Evolutionary conservation across 1,140 invertebrate genomes (phyloP).

Genomic region (Drosophila quadrilineata): DNA sequence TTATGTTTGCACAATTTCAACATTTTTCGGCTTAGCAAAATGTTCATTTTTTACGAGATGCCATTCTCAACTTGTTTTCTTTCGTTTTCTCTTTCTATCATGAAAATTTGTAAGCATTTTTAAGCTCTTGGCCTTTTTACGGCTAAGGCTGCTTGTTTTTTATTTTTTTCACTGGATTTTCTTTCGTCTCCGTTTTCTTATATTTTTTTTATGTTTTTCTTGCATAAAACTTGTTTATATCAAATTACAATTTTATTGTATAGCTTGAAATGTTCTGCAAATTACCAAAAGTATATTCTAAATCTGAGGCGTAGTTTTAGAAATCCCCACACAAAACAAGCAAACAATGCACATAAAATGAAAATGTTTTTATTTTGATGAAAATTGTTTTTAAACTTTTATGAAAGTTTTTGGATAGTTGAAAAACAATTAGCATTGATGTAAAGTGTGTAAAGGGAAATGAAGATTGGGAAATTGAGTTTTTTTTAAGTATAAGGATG

Average conservation of each 20-base stretch:
- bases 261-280: conserved; percentile 41
- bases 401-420: background rate
- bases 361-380: background rate
- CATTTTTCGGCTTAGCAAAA: conserved; percentile 66
- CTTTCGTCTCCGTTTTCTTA: background rate
- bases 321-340: background rate
- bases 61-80: conserved; percentile 26
- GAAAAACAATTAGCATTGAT: background rate
- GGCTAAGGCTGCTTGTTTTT: background rate
- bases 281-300: conserved; percentile 48
- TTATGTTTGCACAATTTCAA: conserved; percentile 76
- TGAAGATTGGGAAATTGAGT: no score
- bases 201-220: conserved; percentile 21
- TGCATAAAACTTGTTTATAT: conserved; percentile 64
- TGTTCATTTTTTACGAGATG: conserved; percentile 72
- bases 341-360: background rate
- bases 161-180: conserved; percentile 2
- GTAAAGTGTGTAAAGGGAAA: background rate
- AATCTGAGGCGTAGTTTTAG: conserved; percentile 43
- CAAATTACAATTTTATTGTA: conserved; percentile 70
- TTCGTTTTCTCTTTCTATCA: conserved; percentile 1
- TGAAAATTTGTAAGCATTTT: conserved; percentile 68
- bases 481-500: no score
- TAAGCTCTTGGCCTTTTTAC: conserved; percentile 38
- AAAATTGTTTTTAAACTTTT: conserved; percentile 9